Conservation (phyloP, 2,888 invertebrate genomes). For the Margaritifera margaritifera region DNA sequence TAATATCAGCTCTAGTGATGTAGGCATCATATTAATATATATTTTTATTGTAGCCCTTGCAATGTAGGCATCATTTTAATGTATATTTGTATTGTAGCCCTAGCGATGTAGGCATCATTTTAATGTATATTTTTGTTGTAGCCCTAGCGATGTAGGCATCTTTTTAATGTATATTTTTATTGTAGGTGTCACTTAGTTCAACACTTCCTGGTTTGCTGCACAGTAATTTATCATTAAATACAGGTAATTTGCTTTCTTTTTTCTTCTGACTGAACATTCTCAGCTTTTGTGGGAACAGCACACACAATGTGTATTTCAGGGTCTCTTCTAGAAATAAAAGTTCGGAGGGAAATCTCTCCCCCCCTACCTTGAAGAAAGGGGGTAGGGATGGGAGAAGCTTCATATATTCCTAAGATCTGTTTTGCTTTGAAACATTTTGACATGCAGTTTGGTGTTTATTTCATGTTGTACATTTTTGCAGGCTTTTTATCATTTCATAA, state of each 20-base stretch:
- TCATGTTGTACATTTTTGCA: too few species aligned
- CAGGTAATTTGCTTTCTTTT: conserved; percentile 39
- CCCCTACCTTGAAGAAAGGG: too few species aligned
- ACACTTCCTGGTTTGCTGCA: conserved; percentile 30
- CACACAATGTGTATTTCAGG: too few species aligned
- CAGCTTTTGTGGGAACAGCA: neutral
- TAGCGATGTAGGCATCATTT: neutral
- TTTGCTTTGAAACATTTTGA: too few species aligned
- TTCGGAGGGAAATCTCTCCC: too few species aligned
- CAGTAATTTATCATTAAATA: conserved; percentile 53
- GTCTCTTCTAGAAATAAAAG: too few species aligned
- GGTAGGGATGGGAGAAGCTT: too few species aligned
- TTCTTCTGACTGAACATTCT: neutral
- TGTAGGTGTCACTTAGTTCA: conserved; percentile 41
- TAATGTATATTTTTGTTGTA: too few species aligned
- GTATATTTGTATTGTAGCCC: conserved; percentile 21
- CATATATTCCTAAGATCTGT: too few species aligned
- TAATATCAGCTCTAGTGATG: neutral
- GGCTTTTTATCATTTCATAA: too few species aligned
- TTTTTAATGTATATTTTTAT: conserved; percentile 5
- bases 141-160: neutral
- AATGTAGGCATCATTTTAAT: too few species aligned
- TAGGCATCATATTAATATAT: neutral
- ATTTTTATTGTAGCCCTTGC: conserved; percentile 30
- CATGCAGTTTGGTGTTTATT: too few species aligned